A percentile compares a stretch with the other conserved stretches of the same genome.
phyloP scores from a whole-genome alignment of 2,113 vertebrate genomes.

The Aldabrachelys gigantea region DNA sequence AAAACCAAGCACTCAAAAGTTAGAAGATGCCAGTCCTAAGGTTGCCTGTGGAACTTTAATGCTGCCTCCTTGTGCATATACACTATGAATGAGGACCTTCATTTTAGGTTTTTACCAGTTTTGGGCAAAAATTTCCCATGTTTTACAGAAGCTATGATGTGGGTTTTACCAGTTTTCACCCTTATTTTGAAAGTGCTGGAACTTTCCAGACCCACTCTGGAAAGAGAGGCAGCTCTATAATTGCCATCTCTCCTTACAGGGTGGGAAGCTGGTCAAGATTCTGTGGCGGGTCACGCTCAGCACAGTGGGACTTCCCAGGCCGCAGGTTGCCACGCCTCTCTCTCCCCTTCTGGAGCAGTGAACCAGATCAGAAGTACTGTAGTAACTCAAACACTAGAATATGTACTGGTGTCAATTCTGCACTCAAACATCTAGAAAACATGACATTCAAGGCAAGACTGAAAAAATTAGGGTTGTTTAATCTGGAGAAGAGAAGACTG shows the following conservation, averaged over 20 bases:
- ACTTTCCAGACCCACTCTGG: background rate
- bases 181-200: background rate
- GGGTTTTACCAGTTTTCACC: background rate
- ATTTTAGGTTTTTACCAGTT: background rate
- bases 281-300: background rate
- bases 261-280: too few relatives aligned
- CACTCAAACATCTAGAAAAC: background rate
- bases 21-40: background rate
- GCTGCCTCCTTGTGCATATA: background rate
- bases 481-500: background rate
- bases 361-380: background rate
- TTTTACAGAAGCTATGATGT: background rate
- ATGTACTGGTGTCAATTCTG: background rate
- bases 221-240: background rate
- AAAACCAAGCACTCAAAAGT: background rate
- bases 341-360: background rate
- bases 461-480: background rate
- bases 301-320: background rate
- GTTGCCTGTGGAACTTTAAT: background rate
- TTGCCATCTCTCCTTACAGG: too few relatives aligned
- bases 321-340: background rate
- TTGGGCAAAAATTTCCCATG: background rate
- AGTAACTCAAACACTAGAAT: background rate
- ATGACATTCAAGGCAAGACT: background rate
- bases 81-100: background rate